Evolutionary conservation across 2,113 vertebrate genomes (phyloP).

Genomic region (Craseonycteris thonglongyai): DNA sequence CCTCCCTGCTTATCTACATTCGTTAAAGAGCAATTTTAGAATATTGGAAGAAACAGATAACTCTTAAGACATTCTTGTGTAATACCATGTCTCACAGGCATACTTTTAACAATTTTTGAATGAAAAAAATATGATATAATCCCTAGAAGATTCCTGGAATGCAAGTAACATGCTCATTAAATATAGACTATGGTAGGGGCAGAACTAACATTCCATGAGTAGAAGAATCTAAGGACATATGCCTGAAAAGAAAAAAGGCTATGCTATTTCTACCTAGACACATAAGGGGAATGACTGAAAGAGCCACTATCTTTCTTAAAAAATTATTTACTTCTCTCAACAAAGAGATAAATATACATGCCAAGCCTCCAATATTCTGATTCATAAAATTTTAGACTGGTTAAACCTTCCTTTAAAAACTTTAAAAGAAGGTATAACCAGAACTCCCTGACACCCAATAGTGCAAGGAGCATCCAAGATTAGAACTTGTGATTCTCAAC

Average conservation of each 20-base stretch:
- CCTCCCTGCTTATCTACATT: background rate
- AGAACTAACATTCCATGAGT: background rate
- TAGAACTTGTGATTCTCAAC: background rate
- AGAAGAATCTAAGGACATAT: background rate
- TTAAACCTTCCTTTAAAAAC: no score
- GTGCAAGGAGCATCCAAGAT: background rate
- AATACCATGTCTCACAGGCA: background rate
- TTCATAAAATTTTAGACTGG: slow-evolving; percentile 10
- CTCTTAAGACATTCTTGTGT: background rate
- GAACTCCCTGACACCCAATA: background rate
- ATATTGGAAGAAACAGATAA: background rate
- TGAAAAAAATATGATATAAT: background rate
- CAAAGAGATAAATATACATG: background rate
- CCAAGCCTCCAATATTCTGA: background rate
- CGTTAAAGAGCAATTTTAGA: background rate
- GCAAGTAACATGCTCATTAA: background rate
- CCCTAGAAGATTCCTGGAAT: background rate
- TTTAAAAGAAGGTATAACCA: background rate
- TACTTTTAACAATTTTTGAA: background rate
- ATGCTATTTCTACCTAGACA: background rate
- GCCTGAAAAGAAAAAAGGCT: background rate
- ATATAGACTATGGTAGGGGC: background rate
- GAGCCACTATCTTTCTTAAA: background rate
- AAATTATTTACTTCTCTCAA: background rate
- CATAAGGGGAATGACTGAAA: background rate